Conservation (phyloP, 2,888 invertebrate genomes). For the Celastrina argiolus region DNA sequence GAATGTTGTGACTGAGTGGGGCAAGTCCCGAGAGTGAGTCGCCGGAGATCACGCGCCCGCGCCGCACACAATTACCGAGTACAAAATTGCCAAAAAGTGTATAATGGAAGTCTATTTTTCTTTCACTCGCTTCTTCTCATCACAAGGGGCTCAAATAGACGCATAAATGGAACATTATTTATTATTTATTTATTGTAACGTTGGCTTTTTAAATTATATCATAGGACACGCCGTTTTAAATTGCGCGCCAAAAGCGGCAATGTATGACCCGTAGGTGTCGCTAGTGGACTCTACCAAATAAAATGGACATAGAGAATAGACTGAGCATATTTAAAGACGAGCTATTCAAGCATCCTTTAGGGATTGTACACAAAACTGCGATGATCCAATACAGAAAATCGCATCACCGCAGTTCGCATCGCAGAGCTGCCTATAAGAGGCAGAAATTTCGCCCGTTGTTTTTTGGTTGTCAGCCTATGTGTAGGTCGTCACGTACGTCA, state of each 20-base stretch:
- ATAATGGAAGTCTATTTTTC: slow-evolving; percentile 45
- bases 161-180: slow-evolving; percentile 10
- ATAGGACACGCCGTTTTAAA: background rate
- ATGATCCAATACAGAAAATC: too few relatives aligned
- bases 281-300: background rate
- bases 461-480: too few relatives aligned
- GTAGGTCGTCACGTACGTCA: too few relatives aligned
- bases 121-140: slow-evolving; percentile 33
- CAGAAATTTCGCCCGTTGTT: too few relatives aligned
- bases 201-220: slow-evolving; percentile 11
- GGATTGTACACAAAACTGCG: background rate
- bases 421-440: too few relatives aligned
- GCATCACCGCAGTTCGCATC: too few relatives aligned
- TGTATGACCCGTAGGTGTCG: background rate
- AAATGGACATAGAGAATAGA: background rate
- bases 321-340: background rate
- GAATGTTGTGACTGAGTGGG: slow-evolving; percentile 64
- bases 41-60: slow-evolving; percentile 48
- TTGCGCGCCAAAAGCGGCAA: background rate
- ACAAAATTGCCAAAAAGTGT: slow-evolving; percentile 75
- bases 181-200: slow-evolving; percentile 16
- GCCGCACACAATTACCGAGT: slow-evolving; percentile 64
- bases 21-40: slow-evolving; percentile 44
- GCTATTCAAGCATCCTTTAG: background rate
- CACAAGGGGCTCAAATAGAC: slow-evolving; percentile 29